These are phyloP conservation scores for Carcinoscorpius rotundicauda DNA, from an alignment of 1,140 invertebrate genomes.

Conservation along the genomic window DNA sequence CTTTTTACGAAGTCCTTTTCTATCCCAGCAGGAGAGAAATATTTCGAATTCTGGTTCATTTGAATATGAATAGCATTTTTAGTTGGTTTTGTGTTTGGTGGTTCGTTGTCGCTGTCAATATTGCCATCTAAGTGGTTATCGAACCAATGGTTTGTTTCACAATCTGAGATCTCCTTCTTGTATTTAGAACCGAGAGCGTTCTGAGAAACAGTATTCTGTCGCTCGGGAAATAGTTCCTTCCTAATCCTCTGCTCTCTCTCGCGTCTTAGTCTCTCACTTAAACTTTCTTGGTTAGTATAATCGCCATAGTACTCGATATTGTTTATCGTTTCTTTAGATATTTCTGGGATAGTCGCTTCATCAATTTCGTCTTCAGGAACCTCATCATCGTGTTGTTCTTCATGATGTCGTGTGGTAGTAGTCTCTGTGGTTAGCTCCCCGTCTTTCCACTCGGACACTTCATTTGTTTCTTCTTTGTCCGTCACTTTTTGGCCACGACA, in stretches of 20 bases:
- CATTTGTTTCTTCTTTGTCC: conserved; percentile 64
- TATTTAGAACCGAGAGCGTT: conserved; percentile 65
- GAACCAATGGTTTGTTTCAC: conserved; percentile 73
- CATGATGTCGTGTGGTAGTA: conserved; percentile 36
- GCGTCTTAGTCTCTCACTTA: conserved; percentile 53
- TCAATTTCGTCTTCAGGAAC: conserved; percentile 23
- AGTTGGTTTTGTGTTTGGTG: not conserved
- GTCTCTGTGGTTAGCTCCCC: conserved; percentile 73
- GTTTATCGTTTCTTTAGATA: conserved; percentile 41
- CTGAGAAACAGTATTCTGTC: conserved; percentile 31
- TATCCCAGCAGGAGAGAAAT: no score
- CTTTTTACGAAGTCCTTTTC: no score
- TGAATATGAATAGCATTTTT: not conserved
- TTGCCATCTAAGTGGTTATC: conserved; percentile 78
- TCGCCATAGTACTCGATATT: conserved; percentile 37
- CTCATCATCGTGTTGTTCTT: conserved; percentile 47
- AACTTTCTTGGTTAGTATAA: conserved; percentile 54
- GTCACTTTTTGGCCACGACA: conserved; percentile 56
- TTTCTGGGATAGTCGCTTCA: conserved; percentile 35
- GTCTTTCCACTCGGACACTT: conserved; percentile 45
- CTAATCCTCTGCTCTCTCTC: conserved; percentile 10
- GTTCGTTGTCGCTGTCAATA: conserved; percentile 26
- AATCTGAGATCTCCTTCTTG: conserved; percentile 74
- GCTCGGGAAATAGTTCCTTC: not conserved
- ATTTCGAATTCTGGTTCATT: no score